Evolutionary conservation across 2,113 vertebrate species (phyloP).

Genomic region (Suncus etruscus): DNA sequence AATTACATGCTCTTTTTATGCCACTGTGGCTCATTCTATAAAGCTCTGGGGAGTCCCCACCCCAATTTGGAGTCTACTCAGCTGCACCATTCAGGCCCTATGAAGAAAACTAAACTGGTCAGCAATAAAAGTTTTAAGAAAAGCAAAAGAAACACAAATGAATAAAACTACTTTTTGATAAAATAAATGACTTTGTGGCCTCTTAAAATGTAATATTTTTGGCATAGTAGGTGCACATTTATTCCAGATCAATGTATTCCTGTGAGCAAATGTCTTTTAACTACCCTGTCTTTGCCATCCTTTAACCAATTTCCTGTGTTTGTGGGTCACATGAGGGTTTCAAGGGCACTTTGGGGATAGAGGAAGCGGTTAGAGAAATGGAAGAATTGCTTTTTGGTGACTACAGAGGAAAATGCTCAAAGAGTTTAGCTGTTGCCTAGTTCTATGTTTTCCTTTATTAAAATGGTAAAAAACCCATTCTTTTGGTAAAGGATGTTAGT

Average conservation of each 20-base stretch:
- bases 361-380: not conserved
- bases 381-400: not conserved
- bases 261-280: constrained; percentile 34
- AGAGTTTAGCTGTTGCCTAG: not conserved
- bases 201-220: constrained; percentile 31
- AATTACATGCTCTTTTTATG: not conserved
- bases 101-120: not conserved
- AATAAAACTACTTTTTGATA: not conserved
- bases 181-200: not conserved
- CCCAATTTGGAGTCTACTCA: not conserved
- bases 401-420: not conserved
- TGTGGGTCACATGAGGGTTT: not conserved
- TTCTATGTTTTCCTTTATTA: not conserved
- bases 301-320: not conserved
- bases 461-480: not conserved
- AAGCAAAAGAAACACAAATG: too few relatives aligned
- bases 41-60: not conserved
- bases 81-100: not conserved
- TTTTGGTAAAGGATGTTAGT: not conserved
- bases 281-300: not conserved
- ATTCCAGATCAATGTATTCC: not conserved
- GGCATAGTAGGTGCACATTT: not conserved
- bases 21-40: not conserved
- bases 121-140: constrained; percentile 20
- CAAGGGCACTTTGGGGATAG: not conserved